Base-by-base conservation (phyloP, 2,888 invertebrate species). In the Catocala fraxini region DNA sequence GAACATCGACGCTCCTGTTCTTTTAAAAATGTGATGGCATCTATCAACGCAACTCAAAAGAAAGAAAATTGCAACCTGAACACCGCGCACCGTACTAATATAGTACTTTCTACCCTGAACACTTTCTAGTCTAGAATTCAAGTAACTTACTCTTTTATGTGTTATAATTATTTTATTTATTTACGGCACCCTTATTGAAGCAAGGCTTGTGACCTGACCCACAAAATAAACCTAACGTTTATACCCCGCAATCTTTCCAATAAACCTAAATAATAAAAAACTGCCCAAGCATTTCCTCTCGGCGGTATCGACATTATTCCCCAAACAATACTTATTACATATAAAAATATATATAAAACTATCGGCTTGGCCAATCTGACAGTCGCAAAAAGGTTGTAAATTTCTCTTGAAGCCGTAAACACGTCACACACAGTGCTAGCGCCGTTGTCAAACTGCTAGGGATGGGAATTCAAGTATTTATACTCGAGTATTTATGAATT, bases 321-420 rank as follows among this genome's bases (percentile, higher is more conserved):
- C 49, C 51, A 41, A 45, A 60, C 45, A 54, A 63, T 54, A 54
- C 63, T 51, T 48, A 45, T 49, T 39, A 51, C 13, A 51, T 54
- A 63, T 13, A 59, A 42, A 59, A n/a, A 59, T 59, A 54, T 59
- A 59, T 54, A 59, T 63, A 63, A 63, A 72, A 68, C 70, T 68
- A 71, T 68, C 65, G 58, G 58, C 49, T 58, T 61, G 62, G 52
- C 57, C 75, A 73, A 80, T 81, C 70, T 66, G 76, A 77, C 75
- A 75, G 70, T 75, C 63, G 74, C 74, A 71, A 74, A 81, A 74
- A 61, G 71, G 75, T 63, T 65, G 73, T 77, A 79, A 81, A 78
- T 80, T 69, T 74, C 67, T 51, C 61, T 60, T 59, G 58, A 11
- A 75, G 66, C 74, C 78, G 82, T 84, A 83, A 84, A 84, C 80